Evolutionary conservation across 2,888 invertebrate species (phyloP).

Genomic region (Vannuccia rotundouncinata): DNA sequence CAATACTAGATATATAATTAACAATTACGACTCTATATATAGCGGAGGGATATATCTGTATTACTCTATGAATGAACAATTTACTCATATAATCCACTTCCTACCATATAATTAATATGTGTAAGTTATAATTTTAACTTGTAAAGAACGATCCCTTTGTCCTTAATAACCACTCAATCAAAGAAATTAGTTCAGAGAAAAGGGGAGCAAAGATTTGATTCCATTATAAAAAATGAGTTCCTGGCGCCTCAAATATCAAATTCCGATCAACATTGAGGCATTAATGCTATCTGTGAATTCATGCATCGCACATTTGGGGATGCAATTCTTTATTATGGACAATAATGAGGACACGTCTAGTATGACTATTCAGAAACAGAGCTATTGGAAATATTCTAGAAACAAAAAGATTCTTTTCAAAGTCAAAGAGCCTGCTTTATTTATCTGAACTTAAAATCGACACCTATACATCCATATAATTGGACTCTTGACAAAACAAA

Average conservation of each 20-base stretch:
- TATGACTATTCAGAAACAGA: neutral
- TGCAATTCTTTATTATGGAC: neutral
- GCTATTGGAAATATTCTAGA: neutral
- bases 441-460: neutral
- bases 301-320: neutral
- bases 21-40: neutral
- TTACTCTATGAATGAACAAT: no score
- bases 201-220: neutral
- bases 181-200: no score
- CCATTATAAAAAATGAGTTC: neutral
- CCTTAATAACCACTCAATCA: no score
- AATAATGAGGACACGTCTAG: neutral
- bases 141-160: no score
- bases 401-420: neutral
- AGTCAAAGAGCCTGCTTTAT: neutral
- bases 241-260: constrained; percentile 12
- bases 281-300: neutral
- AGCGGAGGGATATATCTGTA: no score
- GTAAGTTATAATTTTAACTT: no score
- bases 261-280: neutral
- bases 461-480: neutral
- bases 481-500: neutral
- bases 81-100: no score
- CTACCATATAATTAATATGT: no score
- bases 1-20: neutral